phyloP scores from a whole-genome alignment of 1,140 invertebrate genomes.

The Coenobita brevimanus region DNA sequence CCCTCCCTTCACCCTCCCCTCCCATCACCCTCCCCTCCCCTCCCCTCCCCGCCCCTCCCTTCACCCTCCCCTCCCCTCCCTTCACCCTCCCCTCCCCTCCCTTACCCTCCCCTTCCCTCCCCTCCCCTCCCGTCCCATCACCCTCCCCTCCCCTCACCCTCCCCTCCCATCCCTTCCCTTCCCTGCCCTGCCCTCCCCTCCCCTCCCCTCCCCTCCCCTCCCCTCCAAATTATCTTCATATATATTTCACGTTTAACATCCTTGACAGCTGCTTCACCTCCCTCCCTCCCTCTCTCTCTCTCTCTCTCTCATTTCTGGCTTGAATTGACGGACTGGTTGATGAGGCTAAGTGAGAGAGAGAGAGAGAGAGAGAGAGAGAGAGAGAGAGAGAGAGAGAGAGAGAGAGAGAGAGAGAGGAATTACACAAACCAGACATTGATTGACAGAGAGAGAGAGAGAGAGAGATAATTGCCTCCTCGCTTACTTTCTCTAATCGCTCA shows the following conservation, averaged over 20 bases:
- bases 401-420: neutral
- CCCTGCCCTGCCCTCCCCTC: no score
- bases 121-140: neutral
- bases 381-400: neutral
- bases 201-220: neutral
- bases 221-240: neutral
- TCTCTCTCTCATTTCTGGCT: neutral
- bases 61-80: neutral
- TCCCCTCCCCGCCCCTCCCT: neutral
- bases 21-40: neutral
- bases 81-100: no score
- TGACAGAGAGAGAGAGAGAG: neutral
- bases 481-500: no score
- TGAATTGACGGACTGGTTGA: neutral
- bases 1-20: neutral
- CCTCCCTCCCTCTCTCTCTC: conserved; percentile 10
- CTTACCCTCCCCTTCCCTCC: no score
- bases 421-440: neutral
- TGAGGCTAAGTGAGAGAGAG: neutral
- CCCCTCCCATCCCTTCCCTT: neutral
- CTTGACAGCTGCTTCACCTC: neutral
- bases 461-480: neutral
- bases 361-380: neutral
- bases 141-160: neutral
- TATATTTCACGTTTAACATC: neutral